Evolutionary conservation across 2,888 invertebrate genomes (phyloP), one percentile per base, ranked within the genome.

Genomic region (Idaea aversata): DNA sequence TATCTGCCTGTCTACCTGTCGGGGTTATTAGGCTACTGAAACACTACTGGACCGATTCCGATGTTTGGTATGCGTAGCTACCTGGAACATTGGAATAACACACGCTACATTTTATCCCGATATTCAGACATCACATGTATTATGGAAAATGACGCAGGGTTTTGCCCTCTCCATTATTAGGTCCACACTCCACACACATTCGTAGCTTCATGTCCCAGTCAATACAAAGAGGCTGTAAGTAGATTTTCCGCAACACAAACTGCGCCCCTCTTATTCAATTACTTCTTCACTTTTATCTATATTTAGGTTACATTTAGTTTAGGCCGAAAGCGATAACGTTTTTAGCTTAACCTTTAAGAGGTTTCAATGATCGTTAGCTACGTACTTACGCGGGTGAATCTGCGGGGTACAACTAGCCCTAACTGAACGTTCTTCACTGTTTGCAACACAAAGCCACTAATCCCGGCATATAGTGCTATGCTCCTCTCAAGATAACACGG

Each of bases 161-260:
- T n/a, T 3, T 10, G 65, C 13, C 35, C 36, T n/a, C 63, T 66
- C 71, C 57, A 16, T 15, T 5, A 5, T 36, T 61, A 38, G 4
- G 16, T 10, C 13, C 10, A 1, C 65, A 58, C 59, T n/a, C n/a
- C n/a, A 7, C 65, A 58, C 59, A 47, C 0, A 7, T 0, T 59
- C 86, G 63, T 76, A 74, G 70, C 72, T 84, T 77, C 10, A 1
- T 75, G 73, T 78, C 76, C 82, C 82, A 87, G 85, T 86, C 89
- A 88, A 89, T 88, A 90, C 87, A 90, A 88, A 89, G 88, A 85
- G 84, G 77, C 74, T 75, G 85, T 91, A 91, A 91, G 86, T 91
- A 88, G 90, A 90, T 91, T 90, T 89, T 85, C 76, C 82, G 77
- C 77, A 78, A 75, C 83, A 72, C 79, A 80, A 82, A 81, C 78